A percentile compares a stretch with the other conserved stretches of the same genome.
phyloP scores from a whole-genome alignment of 2,113 vertebrate genomes.

The Micronycteris hirsuta region DNA sequence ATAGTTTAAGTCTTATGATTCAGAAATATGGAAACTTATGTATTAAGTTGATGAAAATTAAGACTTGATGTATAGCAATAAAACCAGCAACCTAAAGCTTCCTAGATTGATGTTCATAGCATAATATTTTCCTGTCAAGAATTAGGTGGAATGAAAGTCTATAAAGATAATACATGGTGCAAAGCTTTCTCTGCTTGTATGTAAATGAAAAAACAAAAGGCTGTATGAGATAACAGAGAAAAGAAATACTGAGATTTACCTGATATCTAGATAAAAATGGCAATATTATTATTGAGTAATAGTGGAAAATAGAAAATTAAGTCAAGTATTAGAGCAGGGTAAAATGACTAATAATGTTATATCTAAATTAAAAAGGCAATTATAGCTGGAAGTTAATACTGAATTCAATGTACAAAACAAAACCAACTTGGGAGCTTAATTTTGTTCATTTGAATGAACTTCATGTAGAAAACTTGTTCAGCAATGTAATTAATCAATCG shows the following conservation, averaged over 20 bases:
- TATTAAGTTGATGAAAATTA: slow-evolving; percentile 78
- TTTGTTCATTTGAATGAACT: slow-evolving; percentile 67
- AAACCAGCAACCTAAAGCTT: slow-evolving; percentile 77
- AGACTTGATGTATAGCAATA: slow-evolving; percentile 75
- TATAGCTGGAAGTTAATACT: slow-evolving; percentile 35
- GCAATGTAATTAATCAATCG: slow-evolving; percentile 61
- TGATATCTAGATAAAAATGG: not conserved
- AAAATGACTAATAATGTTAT: not conserved
- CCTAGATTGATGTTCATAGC: slow-evolving; percentile 70
- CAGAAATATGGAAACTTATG: slow-evolving; percentile 76
- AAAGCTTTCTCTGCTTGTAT: slow-evolving; percentile 69
- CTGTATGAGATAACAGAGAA: slow-evolving; percentile 25
- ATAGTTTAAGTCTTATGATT: slow-evolving; percentile 78
- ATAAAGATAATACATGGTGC: slow-evolving; percentile 72
- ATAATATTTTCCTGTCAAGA: slow-evolving; percentile 79
- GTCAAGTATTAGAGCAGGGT: not conserved
- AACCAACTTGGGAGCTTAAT: slow-evolving; percentile 49
- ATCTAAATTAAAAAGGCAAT: slow-evolving; percentile 9
- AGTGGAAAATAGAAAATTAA: slow-evolving; percentile 14
- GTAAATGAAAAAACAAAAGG: slow-evolving; percentile 34
- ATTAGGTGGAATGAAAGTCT: slow-evolving; percentile 70
- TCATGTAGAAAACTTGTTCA: slow-evolving; percentile 54
- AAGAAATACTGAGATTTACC: slow-evolving; percentile 37
- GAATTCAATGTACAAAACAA: slow-evolving; percentile 52
- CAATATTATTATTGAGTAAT: not conserved